Evolutionary conservation across 1,140 invertebrate genomes (phyloP), one percentile per base, ranked within the genome.

Genomic region (Macrostomum lignano): DNA sequence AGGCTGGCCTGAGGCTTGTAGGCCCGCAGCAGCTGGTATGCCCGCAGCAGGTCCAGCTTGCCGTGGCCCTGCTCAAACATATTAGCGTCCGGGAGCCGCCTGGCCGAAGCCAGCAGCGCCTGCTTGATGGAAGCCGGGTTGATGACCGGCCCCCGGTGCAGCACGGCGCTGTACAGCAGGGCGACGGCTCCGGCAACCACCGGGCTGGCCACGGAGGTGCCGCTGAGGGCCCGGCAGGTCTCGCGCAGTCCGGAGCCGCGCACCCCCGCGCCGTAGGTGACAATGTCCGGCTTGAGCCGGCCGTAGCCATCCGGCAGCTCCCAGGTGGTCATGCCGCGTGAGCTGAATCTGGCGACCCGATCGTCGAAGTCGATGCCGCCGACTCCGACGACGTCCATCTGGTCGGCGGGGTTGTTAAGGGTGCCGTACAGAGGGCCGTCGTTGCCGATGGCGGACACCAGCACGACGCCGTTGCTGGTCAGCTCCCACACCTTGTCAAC

Each of bases 301-400:
- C 79, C 81, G 54, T 86, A 86, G 61, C 77, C 66, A 60, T 46
- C 44, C 31, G 61, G 60, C 19, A 62, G 37, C 40, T 62, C 59
- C 81, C 81, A 91, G 0, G 81, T 88, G 1, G 82, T 91, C 82
- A 91, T 91, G 21, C 84, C 84, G 36, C 82, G 60, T 0, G 82
- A 91, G 1, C 81, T 91, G 58, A 91, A 93, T 48, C 73, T 72
- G 2, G 84, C 79, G 42, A 93, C 79, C 52, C 82, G 74, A 58
- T 88, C 74, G 44, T 88, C 78, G 67, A 82, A 86, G 55, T 82
- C 82, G 11, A 91, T 91, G 3, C 81, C 82, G 19, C 84, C 84
- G 2, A 93, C 82, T 11, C 82, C 82, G 45, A 93, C 86, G 0
- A 91, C 82, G 63, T 93, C 82, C 72, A 86, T 82, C 61, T 91